Evolutionary conservation across 30 jellyfish, hydroid and myxozoan species (phyloP), one percentile per base, ranked within the genome.

Genomic region (Euphysa ruthae): DNA sequence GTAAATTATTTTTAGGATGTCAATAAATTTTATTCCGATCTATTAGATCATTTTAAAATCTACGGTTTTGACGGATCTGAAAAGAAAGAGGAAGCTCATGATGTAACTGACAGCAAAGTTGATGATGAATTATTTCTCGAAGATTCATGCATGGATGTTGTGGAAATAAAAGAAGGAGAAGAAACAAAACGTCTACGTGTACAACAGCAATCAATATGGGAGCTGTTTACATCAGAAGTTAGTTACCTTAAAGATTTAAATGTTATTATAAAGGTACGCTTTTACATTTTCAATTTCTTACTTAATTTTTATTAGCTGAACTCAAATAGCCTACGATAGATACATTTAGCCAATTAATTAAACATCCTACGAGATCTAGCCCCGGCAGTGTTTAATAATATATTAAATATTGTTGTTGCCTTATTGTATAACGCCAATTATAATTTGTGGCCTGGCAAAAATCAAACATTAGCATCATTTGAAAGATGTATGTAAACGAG

Each of bases 131-230:
- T 68, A 43, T 68, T n/a, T 2, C 49, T 68, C 10, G 80, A 68
- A 32, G 15, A 32, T 43, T 21, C 80, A 15, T 68, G 80, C 74
- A 43, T 43, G 22, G 80, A 68, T 49, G 46, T 68, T 27, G 54
- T 68, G 18, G 50, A 56, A n/a, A 46, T 46, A n/a, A 5, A 25
- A 18, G 58, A 27, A 33, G 26, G 43, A 18, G 69, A 56, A 3
- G 69, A 56, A 27, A 56, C 15, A 15, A 58, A 88, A 74, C 73
- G 92, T 26, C 68, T 23, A 16, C 83, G 83, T 24, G 94, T 82
- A 46, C 97, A 88, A 44, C 97, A 88, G 58, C 94, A 88, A 69
- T 93, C 97, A 1, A 88, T 88, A 10, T 88, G 94, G 94, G 97
- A 88, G 29, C 70, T 88, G 31, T 77, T 88, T 22, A 68, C 94